Evolutionary conservation across 2,797 vertebrate genomes (phyloP), one percentile per base, ranked within the genome.

Genomic region (Pelobates cultripes): DNA sequence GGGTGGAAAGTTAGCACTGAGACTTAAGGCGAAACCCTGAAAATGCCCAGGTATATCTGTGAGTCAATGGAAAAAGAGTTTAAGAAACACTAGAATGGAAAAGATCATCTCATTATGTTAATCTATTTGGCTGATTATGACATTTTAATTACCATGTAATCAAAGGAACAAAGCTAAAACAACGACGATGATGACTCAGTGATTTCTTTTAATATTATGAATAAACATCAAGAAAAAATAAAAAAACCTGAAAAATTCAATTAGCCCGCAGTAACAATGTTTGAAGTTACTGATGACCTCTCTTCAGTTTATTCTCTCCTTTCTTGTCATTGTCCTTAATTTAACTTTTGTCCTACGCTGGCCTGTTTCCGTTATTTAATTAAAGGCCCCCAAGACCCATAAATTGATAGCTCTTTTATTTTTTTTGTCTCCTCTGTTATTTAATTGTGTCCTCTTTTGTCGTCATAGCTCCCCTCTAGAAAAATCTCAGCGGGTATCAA

Each of bases 141-240:
- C 68, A 82, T 70, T 45, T 53, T 77, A 82, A 82, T 82, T 41
- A 73, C 75, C 68, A 45, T 78, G 76, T 66, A 78, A 77, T 77
- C 70, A 73, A 47, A 73, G 40, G 75, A 82, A 78, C 81, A 82
- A 82, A 66, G 63, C 63, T 73, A 13, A 57, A 69, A 45, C 12
- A 78, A 51, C 63, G 67, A 60, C 43, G 45, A 57, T 8, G 45
- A 69, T 82, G 81, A 73, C 69, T 78, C 81, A 82, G 3, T 78
- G 5, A 78, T 78, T 44, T 60, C 51, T 73, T 77, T 7, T 72
- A 73, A 60, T 57, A 73, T 45, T 73, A 73, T 13, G 63, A 61
- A 44, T 47, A 57, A 77, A 45, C 42, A 57, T 55, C 43, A 5
- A 5, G 45, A 71, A 60, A 77, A 73, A 14, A 43, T 28, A 28